phyloP scores from a whole-genome alignment of 2,888 invertebrate genomes.

The Drosophila conformis region DNA sequence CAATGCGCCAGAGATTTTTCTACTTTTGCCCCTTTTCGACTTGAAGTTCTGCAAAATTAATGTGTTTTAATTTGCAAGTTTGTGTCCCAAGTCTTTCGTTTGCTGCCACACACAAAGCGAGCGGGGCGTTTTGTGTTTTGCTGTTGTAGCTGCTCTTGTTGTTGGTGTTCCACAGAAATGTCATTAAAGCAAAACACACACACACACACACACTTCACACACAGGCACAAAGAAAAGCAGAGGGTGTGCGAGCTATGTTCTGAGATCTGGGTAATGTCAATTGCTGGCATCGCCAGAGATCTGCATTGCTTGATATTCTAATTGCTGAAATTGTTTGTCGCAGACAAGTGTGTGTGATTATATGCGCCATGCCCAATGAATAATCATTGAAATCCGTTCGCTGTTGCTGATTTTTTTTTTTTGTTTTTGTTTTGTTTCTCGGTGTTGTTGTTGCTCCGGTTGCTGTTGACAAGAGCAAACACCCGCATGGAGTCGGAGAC shows the following conservation, averaged over 20 bases:
- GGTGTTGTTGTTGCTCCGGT: conserved; percentile 21
- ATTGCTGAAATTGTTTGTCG: conserved; percentile 79
- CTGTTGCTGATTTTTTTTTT: conserved; percentile 19
- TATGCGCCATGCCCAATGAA: conserved; percentile 75
- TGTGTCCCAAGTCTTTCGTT: conserved; percentile 80
- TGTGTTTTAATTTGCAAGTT: conserved; percentile 81
- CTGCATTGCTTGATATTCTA: conserved; percentile 80
- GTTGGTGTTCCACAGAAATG: conserved; percentile 70
- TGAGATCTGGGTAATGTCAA: conserved; percentile 72
- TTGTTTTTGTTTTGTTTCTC: conserved; percentile 15
- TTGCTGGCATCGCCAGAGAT: conserved; percentile 71
- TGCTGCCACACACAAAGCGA: conserved; percentile 60
- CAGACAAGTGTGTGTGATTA: conserved; percentile 73
- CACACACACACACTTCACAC: conserved; percentile 27
- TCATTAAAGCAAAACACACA: conserved; percentile 72
- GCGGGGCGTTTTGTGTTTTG: conserved; percentile 49
- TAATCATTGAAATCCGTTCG: conserved; percentile 73
- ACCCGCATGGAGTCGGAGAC: conserved; percentile 61
- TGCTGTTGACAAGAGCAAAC: conserved; percentile 61
- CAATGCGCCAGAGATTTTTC: conserved; percentile 38
- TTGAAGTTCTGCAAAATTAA: conserved; percentile 65
- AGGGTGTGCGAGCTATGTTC: conserved; percentile 54
- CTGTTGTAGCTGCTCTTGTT: conserved; percentile 28
- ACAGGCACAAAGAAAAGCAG: conserved; percentile 7
- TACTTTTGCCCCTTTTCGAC: conserved; percentile 37